Evolutionary conservation across 2,113 vertebrate genomes (phyloP).

Genomic region (Bufo gargarizans): DNA sequence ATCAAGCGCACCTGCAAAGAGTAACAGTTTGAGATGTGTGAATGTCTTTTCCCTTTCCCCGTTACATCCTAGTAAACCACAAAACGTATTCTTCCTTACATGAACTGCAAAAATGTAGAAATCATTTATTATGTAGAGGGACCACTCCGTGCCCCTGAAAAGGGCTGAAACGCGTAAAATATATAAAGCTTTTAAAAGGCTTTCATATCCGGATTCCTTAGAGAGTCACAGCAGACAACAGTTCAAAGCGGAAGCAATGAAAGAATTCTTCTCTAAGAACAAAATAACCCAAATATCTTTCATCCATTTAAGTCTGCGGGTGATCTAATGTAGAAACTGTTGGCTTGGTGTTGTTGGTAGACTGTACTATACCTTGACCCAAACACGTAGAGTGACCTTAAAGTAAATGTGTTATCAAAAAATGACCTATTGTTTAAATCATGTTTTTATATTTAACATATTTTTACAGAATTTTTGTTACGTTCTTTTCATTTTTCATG

Average conservation of each 20-base stretch:
- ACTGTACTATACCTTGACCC: no score
- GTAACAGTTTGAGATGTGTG: conserved; percentile 29
- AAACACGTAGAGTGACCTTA: no score
- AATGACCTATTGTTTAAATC: no score
- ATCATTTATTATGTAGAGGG: not conserved
- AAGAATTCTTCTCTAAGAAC: not conserved
- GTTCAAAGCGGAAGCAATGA: not conserved
- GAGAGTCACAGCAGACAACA: not conserved
- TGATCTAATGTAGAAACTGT: no score
- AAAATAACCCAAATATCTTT: not conserved
- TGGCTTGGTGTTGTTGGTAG: no score
- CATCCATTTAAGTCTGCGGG: not conserved
- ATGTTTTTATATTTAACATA: no score
- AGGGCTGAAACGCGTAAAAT: not conserved
- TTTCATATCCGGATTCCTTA: not conserved
- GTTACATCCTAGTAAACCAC: conserved; percentile 9
- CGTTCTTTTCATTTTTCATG: no score
- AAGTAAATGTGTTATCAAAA: no score
- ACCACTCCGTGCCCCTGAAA: not conserved
- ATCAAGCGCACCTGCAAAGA: conserved; percentile 82
- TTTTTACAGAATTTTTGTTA: no score
- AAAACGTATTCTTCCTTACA: not conserved
- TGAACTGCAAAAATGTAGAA: not conserved
- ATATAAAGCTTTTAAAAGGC: not conserved
- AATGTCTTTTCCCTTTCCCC: not conserved